Conservation (phyloP, 2,888 invertebrate genomes). For the Caenorhabditis doughertyi region DNA sequence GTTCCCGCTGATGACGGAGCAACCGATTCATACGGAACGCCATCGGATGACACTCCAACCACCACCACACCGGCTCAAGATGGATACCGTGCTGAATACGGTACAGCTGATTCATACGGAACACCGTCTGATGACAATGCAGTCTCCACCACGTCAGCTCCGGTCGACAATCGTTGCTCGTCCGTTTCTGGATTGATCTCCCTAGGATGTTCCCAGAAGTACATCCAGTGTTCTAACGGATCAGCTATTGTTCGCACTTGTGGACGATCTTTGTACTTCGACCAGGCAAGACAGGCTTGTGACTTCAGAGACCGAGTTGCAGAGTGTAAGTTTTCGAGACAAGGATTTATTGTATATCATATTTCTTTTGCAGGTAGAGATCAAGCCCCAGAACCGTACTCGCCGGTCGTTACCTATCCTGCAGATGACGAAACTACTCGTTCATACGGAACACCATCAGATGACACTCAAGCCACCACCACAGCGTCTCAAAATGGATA, state of each 20-base stretch:
- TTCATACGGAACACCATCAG: not conserved
- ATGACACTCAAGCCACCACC: not conserved
- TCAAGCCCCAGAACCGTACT: too few species aligned
- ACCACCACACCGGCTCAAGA: too few species aligned
- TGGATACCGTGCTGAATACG: too few species aligned
- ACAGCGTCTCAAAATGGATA: conserved; percentile 11
- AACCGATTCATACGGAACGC: too few species aligned
- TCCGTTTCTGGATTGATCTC: conserved; percentile 34
- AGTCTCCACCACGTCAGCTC: conserved; percentile 23
- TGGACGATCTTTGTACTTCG: conserved; percentile 49
- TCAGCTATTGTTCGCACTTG: conserved; percentile 33
- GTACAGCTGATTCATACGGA: not conserved
- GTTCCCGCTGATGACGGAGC: conserved; percentile 11
- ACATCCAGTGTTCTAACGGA: conserved; percentile 53
- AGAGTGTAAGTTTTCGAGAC: conserved; percentile 6
- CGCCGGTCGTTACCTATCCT: too few species aligned
- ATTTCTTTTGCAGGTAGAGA: conserved; percentile 21
- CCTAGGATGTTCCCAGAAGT: conserved; percentile 61
- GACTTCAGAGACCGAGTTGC: conserved; percentile 35
- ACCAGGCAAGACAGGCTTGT: conserved; percentile 12
- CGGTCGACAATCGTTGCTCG: conserved; percentile 30
- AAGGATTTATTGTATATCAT: not conserved
- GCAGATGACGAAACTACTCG: too few species aligned
- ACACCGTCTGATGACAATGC: conserved; percentile 31
- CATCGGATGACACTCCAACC: too few species aligned